Evolutionary conservation across 2,797 vertebrate genomes (phyloP), one percentile per base, ranked within the genome.

Genomic region (Anabas testudineus): DNA sequence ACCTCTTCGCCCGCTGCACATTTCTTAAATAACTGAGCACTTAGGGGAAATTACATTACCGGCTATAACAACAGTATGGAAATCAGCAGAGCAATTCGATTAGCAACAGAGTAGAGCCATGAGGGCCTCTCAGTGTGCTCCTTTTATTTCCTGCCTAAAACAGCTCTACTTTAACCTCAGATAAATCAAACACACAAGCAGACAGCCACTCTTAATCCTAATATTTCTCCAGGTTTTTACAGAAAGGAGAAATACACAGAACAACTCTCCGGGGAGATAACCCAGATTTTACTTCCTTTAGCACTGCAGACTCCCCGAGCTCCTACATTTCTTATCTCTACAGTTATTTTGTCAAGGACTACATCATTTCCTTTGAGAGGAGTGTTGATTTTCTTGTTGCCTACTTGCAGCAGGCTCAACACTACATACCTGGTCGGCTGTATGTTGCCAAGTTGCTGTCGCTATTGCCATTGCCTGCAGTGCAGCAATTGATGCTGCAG

Each of bases 401-500:
- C 55, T 47, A 30, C 7, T 37, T 26, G 22, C 7, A 7, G 51
- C 13, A 24, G 57, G 13, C 36, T 49, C 18, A 15, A 34, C 15
- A 10, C 36, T 54, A 89, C 95, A 88, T 91, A 99, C 98, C 98
- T 93, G 98, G 98, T 56, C 97, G 95, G 85, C 97, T 99, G 93
- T 99, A 99, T 0, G 98, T 99, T 0, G 97, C 95, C 79, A 99
- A 92, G 93, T 99, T 99, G 93, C 96, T 96, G 81, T 99, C 97
- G 2, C 97, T 99, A 94, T 98, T 99, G 43, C 97, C 97, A 0
- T 96, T 97, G 87, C 96, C 94, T 1, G 97, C 95, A 0, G 97
- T 96, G 87, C 98, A 99, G 93, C 98, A 99, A 90, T 94, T 99
- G 91, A 99, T 98, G 91, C 97, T 95, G 91, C 97, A 99, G 93